A percentile compares a stretch with the other conserved stretches of the same genome.
Conservation (phyloP, 1,140 invertebrate species). For the Zaprionus gabonicus region DNA sequence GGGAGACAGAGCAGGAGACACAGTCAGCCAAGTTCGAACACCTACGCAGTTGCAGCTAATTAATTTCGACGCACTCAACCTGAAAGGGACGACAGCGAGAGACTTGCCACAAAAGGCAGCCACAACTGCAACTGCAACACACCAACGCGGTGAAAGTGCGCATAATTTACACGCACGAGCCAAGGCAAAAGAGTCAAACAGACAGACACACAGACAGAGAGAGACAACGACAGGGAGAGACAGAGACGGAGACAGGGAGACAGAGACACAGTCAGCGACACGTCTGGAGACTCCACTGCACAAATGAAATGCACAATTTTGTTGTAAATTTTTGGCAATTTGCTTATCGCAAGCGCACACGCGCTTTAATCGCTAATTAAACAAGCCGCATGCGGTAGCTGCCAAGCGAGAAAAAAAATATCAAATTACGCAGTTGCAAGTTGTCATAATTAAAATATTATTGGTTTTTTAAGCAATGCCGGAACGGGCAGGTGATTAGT, state of each 20-base stretch:
- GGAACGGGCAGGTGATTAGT: conserved; percentile 47
- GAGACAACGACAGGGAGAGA: neutral
- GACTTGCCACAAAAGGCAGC: conserved; percentile 37
- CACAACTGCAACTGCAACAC: conserved; percentile 21
- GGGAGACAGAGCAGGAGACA: too few species aligned
- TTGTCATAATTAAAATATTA: conserved; percentile 78
- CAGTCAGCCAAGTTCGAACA: conserved; percentile 33
- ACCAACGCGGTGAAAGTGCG: conserved; percentile 71
- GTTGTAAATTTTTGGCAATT: conserved; percentile 66
- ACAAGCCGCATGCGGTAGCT: conserved; percentile 74
- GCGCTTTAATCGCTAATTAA: conserved; percentile 64
- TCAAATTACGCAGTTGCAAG: conserved; percentile 53
- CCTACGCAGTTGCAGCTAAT: conserved; percentile 65
- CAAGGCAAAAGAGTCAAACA: conserved; percentile 15
- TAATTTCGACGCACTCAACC: conserved; percentile 72
- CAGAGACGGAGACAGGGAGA: conserved; percentile 1
- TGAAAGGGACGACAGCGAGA: conserved; percentile 47
- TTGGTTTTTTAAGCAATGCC: neutral
- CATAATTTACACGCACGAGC: conserved; percentile 73
- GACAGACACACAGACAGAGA: neutral
- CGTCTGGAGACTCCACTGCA: conserved; percentile 5
- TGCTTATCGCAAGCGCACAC: conserved; percentile 60
- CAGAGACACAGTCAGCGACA: neutral
- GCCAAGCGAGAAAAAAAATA: conserved; percentile 27
- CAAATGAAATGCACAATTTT: conserved; percentile 68